Conservation (phyloP, 2,113 vertebrate species). For the Verasper variegatus region DNA sequence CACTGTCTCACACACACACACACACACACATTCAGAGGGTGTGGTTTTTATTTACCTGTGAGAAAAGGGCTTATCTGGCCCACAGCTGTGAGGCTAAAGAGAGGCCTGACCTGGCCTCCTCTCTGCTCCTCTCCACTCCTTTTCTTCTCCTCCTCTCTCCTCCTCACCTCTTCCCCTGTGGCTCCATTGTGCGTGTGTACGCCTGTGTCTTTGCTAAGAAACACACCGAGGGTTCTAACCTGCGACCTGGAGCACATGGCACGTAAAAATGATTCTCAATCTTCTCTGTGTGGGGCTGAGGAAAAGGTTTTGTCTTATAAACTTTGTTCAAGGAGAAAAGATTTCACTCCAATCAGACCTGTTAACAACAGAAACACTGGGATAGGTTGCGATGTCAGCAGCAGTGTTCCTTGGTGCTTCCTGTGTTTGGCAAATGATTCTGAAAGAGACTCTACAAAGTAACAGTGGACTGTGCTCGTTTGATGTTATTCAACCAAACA, state of each 20-base stretch:
- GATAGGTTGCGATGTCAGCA: neutral
- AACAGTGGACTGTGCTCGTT: too few species aligned
- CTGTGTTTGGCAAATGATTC: neutral
- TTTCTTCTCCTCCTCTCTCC: slow-evolving; percentile 47
- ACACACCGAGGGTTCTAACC: slow-evolving; percentile 72
- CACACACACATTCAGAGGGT: slow-evolving; percentile 52
- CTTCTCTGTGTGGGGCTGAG: slow-evolving; percentile 75
- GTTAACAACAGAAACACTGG: neutral
- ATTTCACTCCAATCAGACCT: slow-evolving; percentile 29
- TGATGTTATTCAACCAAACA: too few species aligned
- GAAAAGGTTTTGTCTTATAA: slow-evolving; percentile 74
- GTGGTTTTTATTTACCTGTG: slow-evolving; percentile 76
- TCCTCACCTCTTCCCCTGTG: slow-evolving; percentile 66
- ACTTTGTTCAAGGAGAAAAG: slow-evolving; percentile 79
- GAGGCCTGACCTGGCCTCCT: slow-evolving; percentile 78
- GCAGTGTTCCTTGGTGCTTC: neutral
- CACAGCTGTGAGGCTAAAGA: slow-evolving; percentile 84
- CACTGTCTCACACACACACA: slow-evolving; percentile 26
- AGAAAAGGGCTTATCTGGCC: slow-evolving; percentile 75
- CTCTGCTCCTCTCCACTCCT: slow-evolving; percentile 49
- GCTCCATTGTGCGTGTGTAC: slow-evolving; percentile 34
- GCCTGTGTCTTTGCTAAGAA: slow-evolving; percentile 45
- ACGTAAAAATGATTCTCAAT: slow-evolving; percentile 73
- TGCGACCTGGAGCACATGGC: slow-evolving; percentile 66
- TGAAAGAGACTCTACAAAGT: too few species aligned